A percentile compares a stretch with the other conserved stretches of the same genome.
Evolutionary conservation across 1,140 invertebrate species (phyloP).

Genomic region (Rhyzopertha dominica): DNA sequence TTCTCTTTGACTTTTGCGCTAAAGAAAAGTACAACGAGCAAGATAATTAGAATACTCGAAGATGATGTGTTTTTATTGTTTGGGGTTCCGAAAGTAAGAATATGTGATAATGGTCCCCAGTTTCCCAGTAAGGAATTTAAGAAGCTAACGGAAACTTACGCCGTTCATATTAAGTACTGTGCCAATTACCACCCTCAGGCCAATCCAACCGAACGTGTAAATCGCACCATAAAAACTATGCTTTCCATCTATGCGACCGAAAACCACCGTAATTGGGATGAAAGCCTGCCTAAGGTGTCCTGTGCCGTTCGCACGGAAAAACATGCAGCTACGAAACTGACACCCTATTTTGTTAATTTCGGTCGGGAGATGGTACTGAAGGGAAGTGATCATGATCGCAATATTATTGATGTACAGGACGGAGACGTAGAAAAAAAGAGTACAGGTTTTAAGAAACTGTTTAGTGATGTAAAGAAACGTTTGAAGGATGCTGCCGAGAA

Average conservation of each 20-base stretch:
- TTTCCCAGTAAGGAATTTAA: constrained; percentile 1
- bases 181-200: constrained; percentile 20
- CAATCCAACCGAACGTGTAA: constrained; percentile 20
- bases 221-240: constrained; percentile 23
- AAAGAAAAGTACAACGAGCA: not conserved
- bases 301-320: constrained; percentile 3
- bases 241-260: constrained; percentile 12
- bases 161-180: constrained; percentile 7
- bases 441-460: not conserved
- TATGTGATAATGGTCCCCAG: constrained; percentile 10
- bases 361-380: not conserved
- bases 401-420: not conserved
- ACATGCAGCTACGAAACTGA: not conserved
- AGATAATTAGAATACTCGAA: not conserved
- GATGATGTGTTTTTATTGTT: constrained; percentile 9
- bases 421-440: not conserved
- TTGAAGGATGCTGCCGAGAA: too few species aligned
- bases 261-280: constrained; percentile 11
- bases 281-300: not conserved
- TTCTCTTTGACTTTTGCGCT: constrained; percentile 5
- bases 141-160: not conserved
- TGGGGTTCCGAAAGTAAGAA: constrained; percentile 6
- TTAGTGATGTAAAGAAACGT: not conserved
- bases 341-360: constrained; percentile 3
- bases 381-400: not conserved